A percentile compares a stretch with the other conserved stretches of the same genome.
Evolutionary conservation across 1,140 invertebrate genomes (phyloP).

Genomic region (Drosophila ohnishii): DNA sequence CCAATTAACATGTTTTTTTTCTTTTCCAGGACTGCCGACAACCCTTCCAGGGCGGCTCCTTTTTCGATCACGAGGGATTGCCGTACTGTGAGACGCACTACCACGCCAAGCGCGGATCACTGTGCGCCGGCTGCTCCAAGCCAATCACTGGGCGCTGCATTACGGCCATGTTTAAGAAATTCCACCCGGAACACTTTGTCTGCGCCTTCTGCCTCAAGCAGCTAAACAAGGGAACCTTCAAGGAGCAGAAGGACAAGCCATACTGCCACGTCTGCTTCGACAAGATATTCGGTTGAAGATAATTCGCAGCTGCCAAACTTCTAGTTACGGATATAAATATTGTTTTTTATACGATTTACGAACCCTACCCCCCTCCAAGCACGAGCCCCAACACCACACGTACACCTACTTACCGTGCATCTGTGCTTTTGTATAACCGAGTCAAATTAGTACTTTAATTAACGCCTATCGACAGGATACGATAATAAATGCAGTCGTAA

Average conservation of each 20-base stretch:
- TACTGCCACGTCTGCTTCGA: conserved; percentile 99
- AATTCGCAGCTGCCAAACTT: conserved; percentile 50
- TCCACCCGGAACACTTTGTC: conserved; percentile 99
- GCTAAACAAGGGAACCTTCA: conserved; percentile 98
- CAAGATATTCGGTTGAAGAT: conserved; percentile 94
- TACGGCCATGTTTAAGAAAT: conserved; percentile 99
- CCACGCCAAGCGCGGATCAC: conserved; percentile 96
- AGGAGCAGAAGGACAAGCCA: conserved; percentile 98
- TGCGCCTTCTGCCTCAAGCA: conserved; percentile 97
- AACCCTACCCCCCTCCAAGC: conserved; percentile 28
- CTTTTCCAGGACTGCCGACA: conserved; percentile 92
- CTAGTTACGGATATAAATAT: conserved; percentile 58
- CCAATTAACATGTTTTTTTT: background rate
- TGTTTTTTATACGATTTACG: conserved; percentile 75
- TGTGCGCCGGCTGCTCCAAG: conserved; percentile 98
- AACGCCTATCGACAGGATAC: conserved; percentile 52
- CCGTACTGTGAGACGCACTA: conserved; percentile 99
- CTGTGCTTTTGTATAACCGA: conserved; percentile 78
- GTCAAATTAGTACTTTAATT: conserved; percentile 79
- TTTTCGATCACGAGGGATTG: conserved; percentile 97
- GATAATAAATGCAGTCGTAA: conserved; percentile 43
- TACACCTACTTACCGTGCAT: conserved; percentile 57
- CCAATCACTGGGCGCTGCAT: conserved; percentile 98
- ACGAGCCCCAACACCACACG: conserved; percentile 10
- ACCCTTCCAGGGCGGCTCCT: conserved; percentile 96